phyloP scores from a whole-genome alignment of 2,888 invertebrate species.

The Drosophila percnosoma region DNA sequence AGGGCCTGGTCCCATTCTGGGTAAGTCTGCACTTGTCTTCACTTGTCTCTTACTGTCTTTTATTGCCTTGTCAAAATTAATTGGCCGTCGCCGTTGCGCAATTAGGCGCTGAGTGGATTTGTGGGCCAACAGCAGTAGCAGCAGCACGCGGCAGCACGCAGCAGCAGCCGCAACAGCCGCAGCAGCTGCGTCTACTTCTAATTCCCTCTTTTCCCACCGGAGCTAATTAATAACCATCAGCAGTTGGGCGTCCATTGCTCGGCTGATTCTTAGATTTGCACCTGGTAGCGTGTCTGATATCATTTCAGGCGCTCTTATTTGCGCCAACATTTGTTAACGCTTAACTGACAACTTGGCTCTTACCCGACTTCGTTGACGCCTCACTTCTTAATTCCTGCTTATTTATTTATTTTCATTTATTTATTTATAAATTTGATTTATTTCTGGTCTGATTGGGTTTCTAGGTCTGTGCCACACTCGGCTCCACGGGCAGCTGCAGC shows the following conservation, averaged over 20 bases:
- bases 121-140: conserved; percentile 1
- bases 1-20: conserved; percentile 96
- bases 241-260: conserved; percentile 13
- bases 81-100: conserved; percentile 55
- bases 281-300: conserved; percentile 6
- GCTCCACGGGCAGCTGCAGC: conserved; percentile 98
- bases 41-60: not conserved
- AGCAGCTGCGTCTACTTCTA: conserved; percentile 7
- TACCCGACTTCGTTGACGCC: not conserved
- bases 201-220: conserved; percentile 70
- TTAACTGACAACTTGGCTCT: not conserved
- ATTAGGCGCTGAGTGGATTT: conserved; percentile 61
- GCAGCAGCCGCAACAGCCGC: not conserved
- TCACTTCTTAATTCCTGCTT: not conserved
- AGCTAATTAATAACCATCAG: conserved; percentile 76
- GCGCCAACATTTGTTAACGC: not conserved
- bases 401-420: not conserved
- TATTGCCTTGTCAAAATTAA: conserved; percentile 56
- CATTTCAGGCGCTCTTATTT: not conserved
- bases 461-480: conserved; percentile 96
- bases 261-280: conserved; percentile 1
- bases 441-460: not conserved
- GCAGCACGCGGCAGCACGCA: conserved; percentile 1
- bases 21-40: conserved; percentile 86
- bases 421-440: not conserved